These are phyloP conservation scores for Endotricha flammealis DNA, from an alignment of 2,888 invertebrate species.

Conservation along the genomic window DNA sequence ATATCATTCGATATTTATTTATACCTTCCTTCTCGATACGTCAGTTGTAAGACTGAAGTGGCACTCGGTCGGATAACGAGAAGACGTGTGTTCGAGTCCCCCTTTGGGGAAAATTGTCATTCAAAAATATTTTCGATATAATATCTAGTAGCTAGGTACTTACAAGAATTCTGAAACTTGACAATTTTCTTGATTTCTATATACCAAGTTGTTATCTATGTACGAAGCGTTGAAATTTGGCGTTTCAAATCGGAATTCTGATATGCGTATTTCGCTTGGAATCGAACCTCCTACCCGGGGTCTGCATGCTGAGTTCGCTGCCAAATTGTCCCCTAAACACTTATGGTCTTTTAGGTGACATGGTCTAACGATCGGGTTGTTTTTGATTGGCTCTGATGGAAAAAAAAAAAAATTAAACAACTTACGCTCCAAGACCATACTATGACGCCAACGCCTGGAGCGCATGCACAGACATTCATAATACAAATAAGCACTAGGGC, in stretches of 20 bases:
- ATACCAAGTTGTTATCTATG: slow-evolving; percentile 36
- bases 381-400: background rate
- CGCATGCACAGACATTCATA: too few relatives aligned
- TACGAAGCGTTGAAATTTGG: slow-evolving; percentile 54
- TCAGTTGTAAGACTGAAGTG: too few relatives aligned
- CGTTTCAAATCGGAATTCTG: slow-evolving; percentile 34
- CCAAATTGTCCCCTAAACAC: slow-evolving; percentile 45
- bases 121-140: background rate
- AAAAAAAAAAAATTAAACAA: too few relatives aligned
- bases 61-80: too few relatives aligned
- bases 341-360: slow-evolving; percentile 31
- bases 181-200: slow-evolving; percentile 48
- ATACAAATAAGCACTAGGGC: too few relatives aligned
- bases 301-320: slow-evolving; percentile 44
- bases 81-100: too few relatives aligned
- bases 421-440: too few relatives aligned
- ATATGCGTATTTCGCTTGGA: slow-evolving; percentile 28
- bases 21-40: too few relatives aligned
- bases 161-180: slow-evolving; percentile 52
- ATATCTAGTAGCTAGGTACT: slow-evolving; percentile 29
- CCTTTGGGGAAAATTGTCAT: too few relatives aligned
- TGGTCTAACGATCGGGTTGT: slow-evolving; percentile 30
- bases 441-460: too few relatives aligned
- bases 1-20: too few relatives aligned
- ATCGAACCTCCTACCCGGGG: slow-evolving; percentile 28